Evolutionary conservation across 2,888 invertebrate genomes (phyloP).

Genomic region (Agrotis puta): DNA sequence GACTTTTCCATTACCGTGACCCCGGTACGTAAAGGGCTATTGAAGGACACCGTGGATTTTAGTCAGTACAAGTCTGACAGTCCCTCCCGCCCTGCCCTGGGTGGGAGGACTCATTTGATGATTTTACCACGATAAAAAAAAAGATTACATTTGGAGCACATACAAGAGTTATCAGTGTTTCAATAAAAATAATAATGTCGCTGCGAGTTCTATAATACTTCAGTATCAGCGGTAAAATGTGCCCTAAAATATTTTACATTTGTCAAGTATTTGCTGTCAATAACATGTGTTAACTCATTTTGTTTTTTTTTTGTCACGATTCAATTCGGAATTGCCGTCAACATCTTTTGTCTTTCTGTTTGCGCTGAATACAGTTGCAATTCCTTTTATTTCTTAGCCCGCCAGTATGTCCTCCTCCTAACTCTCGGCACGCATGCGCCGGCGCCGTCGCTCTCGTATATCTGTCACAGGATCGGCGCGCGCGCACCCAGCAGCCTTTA

Average conservation of each 20-base stretch:
- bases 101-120: too few species aligned
- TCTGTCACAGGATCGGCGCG: conserved; percentile 64
- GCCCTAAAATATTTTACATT: not conserved
- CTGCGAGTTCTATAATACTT: too few species aligned
- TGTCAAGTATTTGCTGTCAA: not conserved
- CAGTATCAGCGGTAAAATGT: too few species aligned
- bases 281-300: not conserved
- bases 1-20: too few species aligned
- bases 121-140: too few species aligned
- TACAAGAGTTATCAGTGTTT: too few species aligned
- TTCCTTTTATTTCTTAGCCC: not conserved
- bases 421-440: conserved; percentile 40
- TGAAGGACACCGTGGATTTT: too few species aligned
- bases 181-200: too few species aligned
- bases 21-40: too few species aligned
- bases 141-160: too few species aligned
- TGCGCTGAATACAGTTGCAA: not conserved
- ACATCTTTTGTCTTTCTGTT: not conserved
- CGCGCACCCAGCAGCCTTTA: conserved; percentile 55
- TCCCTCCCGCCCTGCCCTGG: too few species aligned
- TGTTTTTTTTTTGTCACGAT: not conserved
- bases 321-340: not conserved
- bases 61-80: too few species aligned
- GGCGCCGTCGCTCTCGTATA: conserved; percentile 70
- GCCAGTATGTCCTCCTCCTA: conserved; percentile 24